These are phyloP conservation scores for Loripinus fragilis DNA, from an alignment of 2,888 invertebrate genomes.

Conservation along the genomic window DNA sequence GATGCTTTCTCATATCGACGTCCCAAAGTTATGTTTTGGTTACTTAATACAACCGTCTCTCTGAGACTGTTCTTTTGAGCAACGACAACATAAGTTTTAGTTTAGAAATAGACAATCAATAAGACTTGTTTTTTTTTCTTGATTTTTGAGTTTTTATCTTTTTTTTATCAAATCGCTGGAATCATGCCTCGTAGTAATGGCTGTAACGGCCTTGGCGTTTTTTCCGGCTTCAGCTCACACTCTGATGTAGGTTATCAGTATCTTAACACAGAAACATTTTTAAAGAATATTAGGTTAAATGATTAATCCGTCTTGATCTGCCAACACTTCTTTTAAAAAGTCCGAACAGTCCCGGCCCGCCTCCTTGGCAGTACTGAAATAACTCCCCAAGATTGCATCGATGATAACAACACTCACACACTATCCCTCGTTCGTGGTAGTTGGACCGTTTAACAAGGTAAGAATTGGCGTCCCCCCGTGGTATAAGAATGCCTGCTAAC, in stretches of 20 bases:
- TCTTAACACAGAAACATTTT: background rate
- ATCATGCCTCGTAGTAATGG: too few species aligned
- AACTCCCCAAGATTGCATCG: slow-evolving; percentile 52
- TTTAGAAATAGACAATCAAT: too few species aligned
- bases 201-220: too few species aligned
- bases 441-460: slow-evolving; percentile 57
- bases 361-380: slow-evolving; percentile 47
- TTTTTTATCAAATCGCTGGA: too few species aligned
- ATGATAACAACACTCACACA: slow-evolving; percentile 62
- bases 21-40: too few species aligned
- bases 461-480: slow-evolving; percentile 49
- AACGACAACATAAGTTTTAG: too few species aligned
- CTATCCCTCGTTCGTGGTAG: slow-evolving; percentile 56
- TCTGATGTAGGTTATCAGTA: background rate
- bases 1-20: too few species aligned
- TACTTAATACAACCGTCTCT: too few species aligned
- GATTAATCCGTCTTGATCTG: slow-evolving; percentile 23
- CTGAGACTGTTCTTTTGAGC: too few species aligned
- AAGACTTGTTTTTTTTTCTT: too few species aligned
- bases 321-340: slow-evolving; percentile 50
- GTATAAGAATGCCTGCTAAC: slow-evolving; percentile 31
- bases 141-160: too few species aligned
- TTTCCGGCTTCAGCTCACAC: too few species aligned
- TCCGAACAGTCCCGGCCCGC: slow-evolving; percentile 32
- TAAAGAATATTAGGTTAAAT: background rate